A percentile compares a stretch with the other conserved stretches of the same genome.
Conservation (phyloP, 2,113 vertebrate genomes). For the Parus major region DNA sequence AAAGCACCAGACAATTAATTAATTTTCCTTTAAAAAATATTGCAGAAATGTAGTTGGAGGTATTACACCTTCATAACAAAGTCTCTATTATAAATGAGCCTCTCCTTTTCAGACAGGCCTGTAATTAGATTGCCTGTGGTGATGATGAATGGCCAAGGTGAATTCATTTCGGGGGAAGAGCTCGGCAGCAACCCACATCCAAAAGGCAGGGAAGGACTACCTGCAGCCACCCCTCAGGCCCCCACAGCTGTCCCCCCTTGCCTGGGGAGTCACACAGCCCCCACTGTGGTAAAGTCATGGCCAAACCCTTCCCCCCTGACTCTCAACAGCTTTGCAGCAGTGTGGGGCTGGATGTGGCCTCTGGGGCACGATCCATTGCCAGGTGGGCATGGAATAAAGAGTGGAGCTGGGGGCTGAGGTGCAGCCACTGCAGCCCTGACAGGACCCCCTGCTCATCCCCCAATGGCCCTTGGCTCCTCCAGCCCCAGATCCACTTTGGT, state of each 20-base stretch:
- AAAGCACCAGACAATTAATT: constrained; percentile 76
- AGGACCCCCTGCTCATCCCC: not conserved
- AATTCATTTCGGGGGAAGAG: constrained; percentile 52
- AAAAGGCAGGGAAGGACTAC: not conserved
- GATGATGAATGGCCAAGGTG: constrained; percentile 76
- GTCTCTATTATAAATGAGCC: constrained; percentile 76
- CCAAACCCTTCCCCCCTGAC: not conserved
- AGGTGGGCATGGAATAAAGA: not conserved
- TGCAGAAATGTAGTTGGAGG: constrained; percentile 73
- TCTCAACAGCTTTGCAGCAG: not conserved
- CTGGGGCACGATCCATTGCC: not conserved
- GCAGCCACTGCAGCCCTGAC: not conserved
- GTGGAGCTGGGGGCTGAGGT: not conserved
- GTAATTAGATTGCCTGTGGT: constrained; percentile 78
- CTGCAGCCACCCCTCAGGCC: not conserved
- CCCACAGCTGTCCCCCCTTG: not conserved
- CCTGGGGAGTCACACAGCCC: not conserved
- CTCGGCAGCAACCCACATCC: not conserved
- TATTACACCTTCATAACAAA: constrained; percentile 76
- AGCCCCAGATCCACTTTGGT: fast-evolving
- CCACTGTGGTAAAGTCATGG: fast-evolving
- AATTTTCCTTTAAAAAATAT: constrained; percentile 70
- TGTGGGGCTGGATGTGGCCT: fast-evolving
- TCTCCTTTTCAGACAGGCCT: constrained; percentile 73
- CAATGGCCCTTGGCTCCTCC: fast-evolving